Evolutionary conservation across 2,113 vertebrate genomes (phyloP).

Genomic region (Tringa solitaria): DNA sequence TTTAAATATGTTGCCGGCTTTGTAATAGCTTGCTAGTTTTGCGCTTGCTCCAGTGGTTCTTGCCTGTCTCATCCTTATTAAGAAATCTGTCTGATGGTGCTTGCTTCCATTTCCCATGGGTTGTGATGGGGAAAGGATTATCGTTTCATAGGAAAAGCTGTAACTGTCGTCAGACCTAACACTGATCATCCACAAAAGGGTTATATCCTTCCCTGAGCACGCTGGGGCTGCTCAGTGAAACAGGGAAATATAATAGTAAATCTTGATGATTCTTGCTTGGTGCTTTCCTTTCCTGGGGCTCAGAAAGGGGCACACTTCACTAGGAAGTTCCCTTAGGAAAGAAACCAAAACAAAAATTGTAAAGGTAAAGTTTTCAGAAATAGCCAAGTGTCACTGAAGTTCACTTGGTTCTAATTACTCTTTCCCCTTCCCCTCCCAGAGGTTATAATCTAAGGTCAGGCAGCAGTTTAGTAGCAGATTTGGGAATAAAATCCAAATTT

Average conservation of each 20-base stretch:
- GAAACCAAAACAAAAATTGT: neutral
- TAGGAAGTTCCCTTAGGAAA: neutral
- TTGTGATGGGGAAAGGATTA: neutral
- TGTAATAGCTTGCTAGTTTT: neutral
- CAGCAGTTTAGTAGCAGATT: neutral
- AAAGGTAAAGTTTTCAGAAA: neutral
- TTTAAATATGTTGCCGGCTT: neutral
- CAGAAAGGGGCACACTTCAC: neutral
- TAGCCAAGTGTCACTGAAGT: neutral
- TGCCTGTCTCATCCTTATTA: neutral
- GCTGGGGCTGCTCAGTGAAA: neutral
- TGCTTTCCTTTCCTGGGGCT: neutral
- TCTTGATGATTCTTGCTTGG: neutral
- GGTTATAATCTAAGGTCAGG: neutral
- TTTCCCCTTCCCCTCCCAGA: neutral
- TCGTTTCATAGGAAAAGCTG: neutral
- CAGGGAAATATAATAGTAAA: neutral
- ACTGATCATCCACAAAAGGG: neutral
- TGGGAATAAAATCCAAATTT: neutral
- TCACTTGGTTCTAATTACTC: neutral
- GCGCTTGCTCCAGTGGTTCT: neutral
- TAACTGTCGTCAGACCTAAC: neutral
- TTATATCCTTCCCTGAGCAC: neutral
- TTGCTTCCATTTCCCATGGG: neutral
- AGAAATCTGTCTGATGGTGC: neutral